phyloP scores from a whole-genome alignment of 2,113 vertebrate genomes.

The Phalacrocorax carbo region DNA sequence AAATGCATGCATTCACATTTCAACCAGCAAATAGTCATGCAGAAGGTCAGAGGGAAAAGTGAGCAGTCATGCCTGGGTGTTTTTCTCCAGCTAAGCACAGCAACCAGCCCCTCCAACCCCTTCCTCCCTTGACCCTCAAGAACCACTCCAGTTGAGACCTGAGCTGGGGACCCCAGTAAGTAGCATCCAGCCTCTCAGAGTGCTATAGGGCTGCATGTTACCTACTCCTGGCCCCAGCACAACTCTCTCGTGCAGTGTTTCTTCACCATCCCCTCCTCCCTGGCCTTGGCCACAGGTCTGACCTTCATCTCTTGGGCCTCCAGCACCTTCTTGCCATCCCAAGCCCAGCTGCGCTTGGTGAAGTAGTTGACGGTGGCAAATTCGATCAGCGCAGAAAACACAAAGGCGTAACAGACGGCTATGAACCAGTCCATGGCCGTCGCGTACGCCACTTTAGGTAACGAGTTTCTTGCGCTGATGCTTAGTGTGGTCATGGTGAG shows the following conservation, averaged over 20 bases:
- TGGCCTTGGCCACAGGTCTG: constrained; percentile 60
- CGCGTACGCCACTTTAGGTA: constrained; percentile 98
- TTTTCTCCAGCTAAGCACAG: neutral
- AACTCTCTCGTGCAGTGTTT: constrained; percentile 57
- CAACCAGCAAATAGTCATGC: fast-evolving
- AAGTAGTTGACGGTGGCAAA: constrained; percentile 99
- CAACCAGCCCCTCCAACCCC: neutral
- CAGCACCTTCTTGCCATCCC: constrained; percentile 94
- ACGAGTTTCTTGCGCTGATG: constrained; percentile 98
- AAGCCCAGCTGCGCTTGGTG: constrained; percentile 99
- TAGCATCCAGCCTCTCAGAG: constrained; percentile 63
- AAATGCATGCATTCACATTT: fast-evolving
- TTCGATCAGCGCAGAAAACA: constrained; percentile 99
- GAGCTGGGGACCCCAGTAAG: constrained; percentile 70
- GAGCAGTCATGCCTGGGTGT: neutral
- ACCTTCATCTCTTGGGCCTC: constrained; percentile 94
- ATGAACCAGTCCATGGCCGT: constrained; percentile 99
- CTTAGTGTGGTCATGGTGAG: constrained; percentile 99
- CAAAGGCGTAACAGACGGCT: constrained; percentile 99
- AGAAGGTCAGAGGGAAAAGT: neutral
- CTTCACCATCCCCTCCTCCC: neutral
- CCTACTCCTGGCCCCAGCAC: constrained; percentile 67
- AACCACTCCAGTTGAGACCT: constrained; percentile 59
- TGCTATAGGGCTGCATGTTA: constrained; percentile 59
- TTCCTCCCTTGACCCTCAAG: constrained; percentile 29